Conservation (phyloP, 2,888 invertebrate genomes). For the Orthosia cruda region DNA sequence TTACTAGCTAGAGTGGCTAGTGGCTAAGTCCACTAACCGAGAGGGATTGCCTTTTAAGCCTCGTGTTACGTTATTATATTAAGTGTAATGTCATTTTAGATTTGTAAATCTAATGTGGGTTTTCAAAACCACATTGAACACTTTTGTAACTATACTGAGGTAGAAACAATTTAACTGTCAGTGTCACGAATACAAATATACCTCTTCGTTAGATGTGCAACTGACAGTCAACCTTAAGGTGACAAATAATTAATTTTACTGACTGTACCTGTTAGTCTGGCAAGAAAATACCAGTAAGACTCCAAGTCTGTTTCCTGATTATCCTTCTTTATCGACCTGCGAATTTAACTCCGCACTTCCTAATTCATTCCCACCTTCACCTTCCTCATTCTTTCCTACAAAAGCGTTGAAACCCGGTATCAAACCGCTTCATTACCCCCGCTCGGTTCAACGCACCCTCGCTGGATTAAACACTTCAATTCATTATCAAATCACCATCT, state of each 20-base stretch:
- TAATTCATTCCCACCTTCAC: not conserved
- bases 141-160: too few species aligned
- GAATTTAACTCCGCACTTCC: not conserved
- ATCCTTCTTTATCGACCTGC: not conserved
- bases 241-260: not conserved
- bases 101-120: not conserved
- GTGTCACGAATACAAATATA: not conserved
- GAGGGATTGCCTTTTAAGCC: conserved; percentile 12
- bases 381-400: too few species aligned
- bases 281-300: not conserved
- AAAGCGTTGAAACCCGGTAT: conserved; percentile 3
- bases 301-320: not conserved
- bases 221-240: not conserved
- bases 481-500: conserved; percentile 52
- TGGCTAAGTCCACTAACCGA: conserved; percentile 31
- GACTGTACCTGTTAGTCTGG: not conserved
- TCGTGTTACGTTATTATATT: conserved; percentile 18
- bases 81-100: not conserved
- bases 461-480: conserved; percentile 47
- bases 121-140: too few species aligned
- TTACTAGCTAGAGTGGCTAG: conserved; percentile 24
- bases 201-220: not conserved
- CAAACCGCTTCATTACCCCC: conserved; percentile 37
- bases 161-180: not conserved
- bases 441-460: conserved; percentile 40